Base-by-base conservation (phyloP, 35 echinoderm and acorn worm species). In the Acanthaster planci region DNA sequence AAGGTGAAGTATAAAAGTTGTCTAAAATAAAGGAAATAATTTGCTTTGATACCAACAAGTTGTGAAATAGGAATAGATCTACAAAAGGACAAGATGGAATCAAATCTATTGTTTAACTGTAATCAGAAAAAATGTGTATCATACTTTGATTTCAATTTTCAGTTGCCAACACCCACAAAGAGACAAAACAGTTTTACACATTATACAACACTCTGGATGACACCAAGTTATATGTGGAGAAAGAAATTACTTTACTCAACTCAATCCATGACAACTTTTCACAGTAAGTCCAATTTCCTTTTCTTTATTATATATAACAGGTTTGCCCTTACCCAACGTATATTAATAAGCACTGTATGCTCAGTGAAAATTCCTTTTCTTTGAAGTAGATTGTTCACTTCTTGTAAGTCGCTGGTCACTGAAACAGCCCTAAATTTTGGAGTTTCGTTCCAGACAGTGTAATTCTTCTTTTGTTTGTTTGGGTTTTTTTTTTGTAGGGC, bases 141-240 rank as follows among this genome's bases (percentile, higher is more conserved):
- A 47, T 47, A 82, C 12, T 77, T 56, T 56, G 84, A 67, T 82
- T 81, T 30, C 23, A 2, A 72, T 36, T 72, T 72, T 2, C 58
- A 98, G 95, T 98, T 78, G 88, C 58, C 57, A 91, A 85, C 80
- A 98, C 95, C 50, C 95, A 98, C 38, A 86, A 80, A 55, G 95
- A 98, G 82, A 98, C 95, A 3, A 98, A 98, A 58, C 95, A 98
- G 88, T 98, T 98, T 53, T 98, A 98, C 68, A 98, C 95, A 37
- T 64, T 98, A 2, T 98, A 98, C 81, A 98, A 98, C 56, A 98
- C 95, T 1, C 68, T 98, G 59, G 95, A 98, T 85, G 95, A 98
- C 76, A 94, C 95, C 76, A 98, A 98, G 68, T 82, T 98, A 7
- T 98, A 98, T 57, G 80, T 98, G 56, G 86, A 93, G 59, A 98